A percentile compares a stretch with the other conserved stretches of the same genome.
These are phyloP conservation scores for Cavia porcellus DNA, from an alignment of 2,113 vertebrate species.

Conservation along the genomic window DNA sequence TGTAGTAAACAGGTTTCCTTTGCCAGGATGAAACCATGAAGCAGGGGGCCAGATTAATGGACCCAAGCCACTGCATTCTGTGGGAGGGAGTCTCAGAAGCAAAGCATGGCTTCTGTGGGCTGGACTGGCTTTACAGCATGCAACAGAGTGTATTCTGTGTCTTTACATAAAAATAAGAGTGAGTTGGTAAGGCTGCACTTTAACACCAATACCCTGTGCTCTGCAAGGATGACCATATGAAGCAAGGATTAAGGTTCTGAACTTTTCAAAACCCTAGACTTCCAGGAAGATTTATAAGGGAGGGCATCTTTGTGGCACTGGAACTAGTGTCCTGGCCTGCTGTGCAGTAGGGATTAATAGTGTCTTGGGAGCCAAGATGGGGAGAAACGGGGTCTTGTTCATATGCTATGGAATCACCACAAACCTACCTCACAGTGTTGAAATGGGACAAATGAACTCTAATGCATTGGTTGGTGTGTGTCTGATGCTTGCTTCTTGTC, in stretches of 20 bases:
- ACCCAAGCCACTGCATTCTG: not conserved
- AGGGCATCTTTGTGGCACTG: not conserved
- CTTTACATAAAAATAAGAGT: not conserved
- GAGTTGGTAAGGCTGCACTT: slow-evolving; percentile 18
- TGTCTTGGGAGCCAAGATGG: slow-evolving; percentile 72
- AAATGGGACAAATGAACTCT: slow-evolving; percentile 88
- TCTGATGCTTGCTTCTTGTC: slow-evolving; percentile 75
- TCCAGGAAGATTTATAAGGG: not conserved
- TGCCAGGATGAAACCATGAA: slow-evolving; percentile 40
- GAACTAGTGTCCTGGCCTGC: slow-evolving; percentile 55
- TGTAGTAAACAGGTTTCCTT: not conserved
- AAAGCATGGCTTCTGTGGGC: not conserved
- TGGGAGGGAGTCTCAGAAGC: slow-evolving; percentile 27
- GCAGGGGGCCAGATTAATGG: slow-evolving; percentile 27
- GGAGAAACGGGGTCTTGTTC: slow-evolving; percentile 67
- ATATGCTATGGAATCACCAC: slow-evolving; percentile 69
- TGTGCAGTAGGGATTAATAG: slow-evolving; percentile 56
- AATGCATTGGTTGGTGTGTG: slow-evolving; percentile 72
- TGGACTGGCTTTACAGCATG: slow-evolving; percentile 17
- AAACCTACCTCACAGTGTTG: slow-evolving; percentile 84
- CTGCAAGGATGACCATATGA: not conserved
- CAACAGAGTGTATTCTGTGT: not conserved
- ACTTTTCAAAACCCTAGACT: slow-evolving; percentile 41
- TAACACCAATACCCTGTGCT: slow-evolving; percentile 40
- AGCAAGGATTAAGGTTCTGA: slow-evolving; percentile 19